A percentile compares a stretch with the other conserved stretches of the same genome.
phyloP scores from a whole-genome alignment of 2,888 invertebrate species.

The Watsonalla binaria region DNA sequence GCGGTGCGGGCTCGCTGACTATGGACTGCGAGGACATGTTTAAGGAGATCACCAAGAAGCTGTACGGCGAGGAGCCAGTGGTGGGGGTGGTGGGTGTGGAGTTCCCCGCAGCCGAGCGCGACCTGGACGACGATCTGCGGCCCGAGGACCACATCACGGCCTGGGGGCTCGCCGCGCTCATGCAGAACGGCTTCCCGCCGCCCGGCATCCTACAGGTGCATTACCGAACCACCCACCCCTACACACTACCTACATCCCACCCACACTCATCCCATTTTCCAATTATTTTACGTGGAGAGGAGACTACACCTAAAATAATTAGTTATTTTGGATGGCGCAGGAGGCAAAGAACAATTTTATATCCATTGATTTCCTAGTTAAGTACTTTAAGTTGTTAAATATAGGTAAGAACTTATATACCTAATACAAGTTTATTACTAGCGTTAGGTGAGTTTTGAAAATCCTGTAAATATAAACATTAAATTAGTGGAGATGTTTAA shows the following conservation, averaged over 20 bases:
- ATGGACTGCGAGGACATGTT: constrained; percentile 91
- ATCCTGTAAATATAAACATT: too few relatives aligned
- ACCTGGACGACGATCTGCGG: constrained; percentile 77
- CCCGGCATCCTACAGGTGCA: constrained; percentile 77
- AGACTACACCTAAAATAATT: too few relatives aligned
- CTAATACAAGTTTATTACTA: too few relatives aligned
- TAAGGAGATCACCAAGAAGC: constrained; percentile 94
- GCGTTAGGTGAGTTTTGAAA: too few relatives aligned
- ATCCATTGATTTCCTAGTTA: too few relatives aligned
- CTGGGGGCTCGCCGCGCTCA: constrained; percentile 86
- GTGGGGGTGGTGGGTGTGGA: constrained; percentile 70
- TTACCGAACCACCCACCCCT: constrained; percentile 22
- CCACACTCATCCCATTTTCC: constrained; percentile 2
- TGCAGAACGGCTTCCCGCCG: constrained; percentile 86
- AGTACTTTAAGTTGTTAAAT: constrained; percentile 13
- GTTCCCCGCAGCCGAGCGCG: constrained; percentile 71
- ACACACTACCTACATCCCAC: not conserved
- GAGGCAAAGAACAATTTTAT: too few relatives aligned
- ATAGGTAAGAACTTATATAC: too few relatives aligned
- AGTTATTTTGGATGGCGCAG: too few relatives aligned
- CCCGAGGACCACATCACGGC: constrained; percentile 86
- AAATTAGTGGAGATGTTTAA: too few relatives aligned
- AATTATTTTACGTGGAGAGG: too few relatives aligned
- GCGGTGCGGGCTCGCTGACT: constrained; percentile 73
- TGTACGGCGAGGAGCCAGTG: constrained; percentile 89